A percentile compares a stretch with the other conserved stretches of the same genome.
phyloP scores from a whole-genome alignment of 2,888 invertebrate genomes.

The Catocala nupta region DNA sequence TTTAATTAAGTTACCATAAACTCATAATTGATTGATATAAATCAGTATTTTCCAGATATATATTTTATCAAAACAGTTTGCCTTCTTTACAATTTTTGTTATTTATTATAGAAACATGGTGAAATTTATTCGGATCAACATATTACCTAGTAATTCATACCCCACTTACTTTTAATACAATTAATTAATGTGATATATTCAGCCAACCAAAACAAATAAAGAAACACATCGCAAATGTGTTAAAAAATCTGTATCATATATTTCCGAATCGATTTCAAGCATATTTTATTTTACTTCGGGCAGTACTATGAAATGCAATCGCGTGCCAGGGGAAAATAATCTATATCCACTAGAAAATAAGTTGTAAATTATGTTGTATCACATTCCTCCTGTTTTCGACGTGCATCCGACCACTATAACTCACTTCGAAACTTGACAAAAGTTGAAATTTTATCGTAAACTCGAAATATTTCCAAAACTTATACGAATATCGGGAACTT shows the following conservation, averaged over 20 bases:
- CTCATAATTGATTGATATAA: too few relatives aligned
- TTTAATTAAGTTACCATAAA: too few relatives aligned
- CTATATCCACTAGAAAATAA: slow-evolving; percentile 19
- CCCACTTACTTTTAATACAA: too few relatives aligned
- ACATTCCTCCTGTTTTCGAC: slow-evolving; percentile 45
- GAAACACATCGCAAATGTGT: neutral
- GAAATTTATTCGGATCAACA: too few relatives aligned
- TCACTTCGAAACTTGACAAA: slow-evolving; percentile 70
- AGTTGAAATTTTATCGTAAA: slow-evolving; percentile 75
- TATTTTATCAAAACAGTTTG: too few relatives aligned
- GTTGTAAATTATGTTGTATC: slow-evolving; percentile 28
- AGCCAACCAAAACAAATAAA: slow-evolving; percentile 1
- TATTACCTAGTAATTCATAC: too few relatives aligned
- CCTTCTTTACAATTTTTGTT: too few relatives aligned
- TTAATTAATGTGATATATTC: too few relatives aligned
- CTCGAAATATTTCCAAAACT: slow-evolving; percentile 67
- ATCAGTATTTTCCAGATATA: too few relatives aligned
- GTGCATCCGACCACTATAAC: slow-evolving; percentile 62
- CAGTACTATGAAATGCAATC: slow-evolving; percentile 38
- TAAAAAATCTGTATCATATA: slow-evolving; percentile 40
- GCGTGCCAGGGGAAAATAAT: slow-evolving; percentile 27
- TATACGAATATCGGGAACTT: slow-evolving; percentile 61
- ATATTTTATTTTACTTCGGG: slow-evolving; percentile 47
- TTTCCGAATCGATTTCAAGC: slow-evolving; percentile 45
- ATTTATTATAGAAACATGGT: too few relatives aligned